phyloP scores from a whole-genome alignment of 2,797 vertebrate species.

The Enteromius fasciolatus region DNA sequence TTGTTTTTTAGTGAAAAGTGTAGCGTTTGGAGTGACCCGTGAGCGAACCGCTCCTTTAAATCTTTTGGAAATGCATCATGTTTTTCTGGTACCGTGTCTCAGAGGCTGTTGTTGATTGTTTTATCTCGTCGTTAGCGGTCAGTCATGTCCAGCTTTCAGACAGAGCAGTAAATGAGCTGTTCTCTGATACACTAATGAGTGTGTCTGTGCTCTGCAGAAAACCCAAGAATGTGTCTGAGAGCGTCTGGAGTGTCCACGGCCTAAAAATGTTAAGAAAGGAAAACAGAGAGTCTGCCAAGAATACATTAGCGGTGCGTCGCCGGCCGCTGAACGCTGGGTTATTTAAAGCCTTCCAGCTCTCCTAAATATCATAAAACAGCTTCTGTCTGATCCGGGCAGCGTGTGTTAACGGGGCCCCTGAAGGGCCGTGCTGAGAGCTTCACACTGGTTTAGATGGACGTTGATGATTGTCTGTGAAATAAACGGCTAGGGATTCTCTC shows the following conservation, averaged over 20 bases:
- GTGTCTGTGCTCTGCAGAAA: slow-evolving; percentile 35
- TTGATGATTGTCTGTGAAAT: background rate
- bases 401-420: background rate
- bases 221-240: slow-evolving; percentile 58
- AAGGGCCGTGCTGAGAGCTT: slow-evolving; percentile 34
- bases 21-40: background rate
- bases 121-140: background rate
- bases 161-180: background rate
- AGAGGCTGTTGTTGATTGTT: background rate
- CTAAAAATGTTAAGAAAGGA: slow-evolving; percentile 61
- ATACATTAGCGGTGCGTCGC: slow-evolving; percentile 62
- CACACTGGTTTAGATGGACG: background rate
- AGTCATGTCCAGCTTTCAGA: background rate
- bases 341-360: slow-evolving; percentile 63
- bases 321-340: slow-evolving; percentile 68
- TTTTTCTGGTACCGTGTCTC: background rate
- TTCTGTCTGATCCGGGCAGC: slow-evolving; percentile 59
- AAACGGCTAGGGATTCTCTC: background rate
- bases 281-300: slow-evolving; percentile 68
- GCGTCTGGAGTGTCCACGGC: slow-evolving; percentile 38
- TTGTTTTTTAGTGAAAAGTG: background rate
- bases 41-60: background rate
- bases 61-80: background rate
- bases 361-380: slow-evolving; percentile 65
- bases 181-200: slow-evolving; percentile 31